Base-by-base conservation (phyloP, 2,888 invertebrate genomes). In the Noctua comes region DNA sequence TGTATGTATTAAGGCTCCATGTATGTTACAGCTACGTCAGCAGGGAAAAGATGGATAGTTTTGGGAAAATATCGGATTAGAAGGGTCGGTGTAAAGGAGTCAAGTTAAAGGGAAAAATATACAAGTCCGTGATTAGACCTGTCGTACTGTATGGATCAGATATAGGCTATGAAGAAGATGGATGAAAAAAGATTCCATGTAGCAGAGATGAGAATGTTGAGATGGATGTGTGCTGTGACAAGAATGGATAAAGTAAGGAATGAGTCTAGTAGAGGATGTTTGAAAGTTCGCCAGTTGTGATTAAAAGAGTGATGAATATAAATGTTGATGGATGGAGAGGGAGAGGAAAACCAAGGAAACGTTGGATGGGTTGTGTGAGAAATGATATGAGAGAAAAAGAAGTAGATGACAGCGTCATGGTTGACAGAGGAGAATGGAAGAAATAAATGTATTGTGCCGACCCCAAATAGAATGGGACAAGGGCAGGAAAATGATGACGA, bases 1-100 rank as follows among this genome's bases (percentile, higher is more conserved):
- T 75, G 69, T 77, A 78, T 66, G 77, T 80, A 73, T 86, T 85
- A 79, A 36, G 74, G 54, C 24, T 68, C 75, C 48, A 48, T 46
- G 64, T 73, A 43, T 76, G 36, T 24, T 1, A 16, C 72, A 62
- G 69, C 73, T 73, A 83, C 75, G 70, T 83, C 59, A 78, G 31
- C 59, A 70, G 21, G 51, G 27, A 59, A 70, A 65, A 69, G 24
- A 59, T 24, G 48, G 40, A 77, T 59, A 66, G 43, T 77, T 57
- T n/a, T 24, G 62, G 6, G 13, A 72, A 57, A 1, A 59, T 83
- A 77, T 83, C 43, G 36, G 51, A 83, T 77, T 69, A 83, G 21
- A 18, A 65, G 54, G 57, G 16, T 16, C 40, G 3, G 36, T 51
- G 27, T 24, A 24, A 59, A 59, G 27, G 18, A 48, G 51, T 54